These are phyloP conservation scores for Napeogenes sylphis DNA, from an alignment of 2,888 invertebrate species.

Conservation along the genomic window DNA sequence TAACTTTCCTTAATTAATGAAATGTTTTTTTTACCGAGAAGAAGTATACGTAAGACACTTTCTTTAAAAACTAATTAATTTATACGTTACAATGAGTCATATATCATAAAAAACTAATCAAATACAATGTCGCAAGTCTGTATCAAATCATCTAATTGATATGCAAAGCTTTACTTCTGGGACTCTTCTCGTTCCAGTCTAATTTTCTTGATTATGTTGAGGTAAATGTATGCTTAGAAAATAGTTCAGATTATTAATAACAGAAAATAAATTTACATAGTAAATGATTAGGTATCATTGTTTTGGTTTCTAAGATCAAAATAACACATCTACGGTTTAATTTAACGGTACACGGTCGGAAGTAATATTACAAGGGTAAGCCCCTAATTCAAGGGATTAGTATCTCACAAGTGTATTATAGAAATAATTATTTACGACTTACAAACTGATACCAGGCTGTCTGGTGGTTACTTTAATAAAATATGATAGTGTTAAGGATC, in stretches of 20 bases:
- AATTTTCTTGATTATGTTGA: constrained; percentile 18
- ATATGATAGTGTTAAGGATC: too few relatives aligned
- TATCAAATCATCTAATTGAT: constrained; percentile 13
- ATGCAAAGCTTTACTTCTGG: constrained; percentile 15
- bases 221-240: neutral
- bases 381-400: too few relatives aligned
- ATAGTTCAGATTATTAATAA: neutral
- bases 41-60: neutral
- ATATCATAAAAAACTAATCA: neutral
- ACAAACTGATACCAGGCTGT: too few relatives aligned
- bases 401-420: too few relatives aligned
- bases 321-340: neutral
- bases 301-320: too few relatives aligned
- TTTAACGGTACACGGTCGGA: too few relatives aligned
- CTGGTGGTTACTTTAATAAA: too few relatives aligned
- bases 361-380: too few relatives aligned
- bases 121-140: constrained; percentile 7
- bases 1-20: too few relatives aligned
- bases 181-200: constrained; percentile 12
- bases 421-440: too few relatives aligned
- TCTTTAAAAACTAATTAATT: neutral
- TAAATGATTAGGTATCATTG: neutral
- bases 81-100: neutral
- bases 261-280: constrained; percentile 6
- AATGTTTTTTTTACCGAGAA: too few relatives aligned